phyloP scores from a whole-genome alignment of 2,113 vertebrate genomes.

The Ondatra zibethicus region DNA sequence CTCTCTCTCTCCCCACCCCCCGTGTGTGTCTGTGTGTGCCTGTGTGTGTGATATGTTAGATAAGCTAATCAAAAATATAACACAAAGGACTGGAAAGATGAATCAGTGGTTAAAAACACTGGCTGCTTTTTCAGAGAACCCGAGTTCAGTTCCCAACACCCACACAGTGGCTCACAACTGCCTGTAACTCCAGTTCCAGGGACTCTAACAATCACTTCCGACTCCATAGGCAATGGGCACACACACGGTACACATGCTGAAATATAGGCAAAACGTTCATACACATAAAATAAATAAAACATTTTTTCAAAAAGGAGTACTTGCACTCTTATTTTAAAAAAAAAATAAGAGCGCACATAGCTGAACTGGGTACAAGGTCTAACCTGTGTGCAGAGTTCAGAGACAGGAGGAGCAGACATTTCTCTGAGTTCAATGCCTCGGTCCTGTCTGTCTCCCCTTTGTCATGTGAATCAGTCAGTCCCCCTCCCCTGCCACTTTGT shows the following conservation, averaged over 20 bases:
- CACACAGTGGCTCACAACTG: not conserved
- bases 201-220: not conserved
- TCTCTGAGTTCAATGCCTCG: not conserved
- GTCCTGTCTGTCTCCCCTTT: not conserved
- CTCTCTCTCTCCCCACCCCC: fast-evolving
- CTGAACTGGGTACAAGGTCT: not conserved
- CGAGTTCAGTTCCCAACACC: not conserved
- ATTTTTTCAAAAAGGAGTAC: not conserved
- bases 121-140: not conserved
- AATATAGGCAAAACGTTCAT: too few species aligned
- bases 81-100: not conserved
- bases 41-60: not conserved
- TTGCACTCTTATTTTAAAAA: not conserved
- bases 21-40: too few species aligned
- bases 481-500: not conserved
- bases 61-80: not conserved
- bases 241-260: not conserved
- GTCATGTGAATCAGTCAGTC: not conserved
- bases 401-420: not conserved
- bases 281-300: not conserved
- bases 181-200: not conserved
- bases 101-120: not conserved
- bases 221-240: not conserved
- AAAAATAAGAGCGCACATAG: not conserved
- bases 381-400: not conserved